A percentile compares a stretch with the other conserved stretches of the same genome.
These are phyloP conservation scores for Hylaeus volcanicus DNA, from an alignment of 1,140 invertebrate species.

Conservation along the genomic window DNA sequence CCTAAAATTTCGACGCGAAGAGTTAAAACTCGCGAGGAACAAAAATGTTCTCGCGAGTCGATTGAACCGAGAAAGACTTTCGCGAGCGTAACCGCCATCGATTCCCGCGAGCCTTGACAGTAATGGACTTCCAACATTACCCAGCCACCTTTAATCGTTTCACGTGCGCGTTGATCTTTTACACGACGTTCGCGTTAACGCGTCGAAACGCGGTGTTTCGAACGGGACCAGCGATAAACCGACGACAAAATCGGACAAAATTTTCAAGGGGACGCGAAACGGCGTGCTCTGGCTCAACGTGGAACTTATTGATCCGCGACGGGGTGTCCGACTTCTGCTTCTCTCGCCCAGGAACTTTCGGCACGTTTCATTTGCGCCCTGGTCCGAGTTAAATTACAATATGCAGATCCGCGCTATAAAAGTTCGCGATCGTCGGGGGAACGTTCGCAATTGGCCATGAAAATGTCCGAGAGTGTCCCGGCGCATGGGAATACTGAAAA, in stretches of 20 bases:
- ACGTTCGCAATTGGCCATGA: background rate
- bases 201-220: background rate
- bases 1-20: too few species aligned
- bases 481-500: too few species aligned
- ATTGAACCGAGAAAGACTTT: constrained; percentile 8
- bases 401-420: constrained; percentile 4
- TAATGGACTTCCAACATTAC: constrained; percentile 32
- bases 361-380: background rate
- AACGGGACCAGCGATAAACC: background rate
- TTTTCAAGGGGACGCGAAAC: background rate
- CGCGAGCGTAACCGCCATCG: background rate
- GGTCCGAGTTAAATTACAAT: constrained; percentile 12
- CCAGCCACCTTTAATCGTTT: constrained; percentile 21
- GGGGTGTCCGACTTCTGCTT: constrained; percentile 30
- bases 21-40: background rate
- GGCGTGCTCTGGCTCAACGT: background rate
- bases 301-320: constrained; percentile 44
- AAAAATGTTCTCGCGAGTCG: background rate
- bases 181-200: background rate
- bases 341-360: constrained; percentile 24
- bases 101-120: constrained; percentile 19
- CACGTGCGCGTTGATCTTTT: background rate
- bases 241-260: background rate
- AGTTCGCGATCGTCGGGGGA: background rate
- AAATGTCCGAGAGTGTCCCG: background rate